Evolutionary conservation across 2,113 vertebrate species (phyloP).

Genomic region (Chaenogobius annularis): DNA sequence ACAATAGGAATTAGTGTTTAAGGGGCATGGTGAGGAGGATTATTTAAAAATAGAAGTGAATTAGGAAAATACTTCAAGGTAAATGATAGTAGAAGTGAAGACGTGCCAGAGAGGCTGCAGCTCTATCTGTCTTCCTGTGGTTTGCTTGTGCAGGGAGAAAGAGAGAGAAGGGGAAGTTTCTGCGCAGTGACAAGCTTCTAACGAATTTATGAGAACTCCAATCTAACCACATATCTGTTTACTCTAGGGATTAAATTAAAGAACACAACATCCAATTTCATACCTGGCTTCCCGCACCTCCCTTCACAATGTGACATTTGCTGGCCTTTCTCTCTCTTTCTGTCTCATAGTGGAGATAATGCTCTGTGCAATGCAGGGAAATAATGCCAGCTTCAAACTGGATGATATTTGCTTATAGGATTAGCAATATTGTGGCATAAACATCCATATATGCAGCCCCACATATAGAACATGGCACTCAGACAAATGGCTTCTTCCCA

Average conservation of each 20-base stretch:
- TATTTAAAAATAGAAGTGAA: constrained; percentile 49
- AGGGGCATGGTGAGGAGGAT: constrained; percentile 43
- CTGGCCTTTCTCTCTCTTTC: constrained; percentile 38
- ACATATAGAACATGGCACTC: constrained; percentile 14
- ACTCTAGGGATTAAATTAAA: constrained; percentile 74
- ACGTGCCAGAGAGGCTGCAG: constrained; percentile 18
- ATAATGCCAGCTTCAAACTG: constrained; percentile 24
- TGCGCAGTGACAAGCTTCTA: constrained; percentile 44
- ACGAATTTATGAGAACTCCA: constrained; percentile 34
- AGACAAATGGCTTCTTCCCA: constrained; percentile 22
- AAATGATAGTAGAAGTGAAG: constrained; percentile 45
- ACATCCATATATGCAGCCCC: constrained; percentile 10
- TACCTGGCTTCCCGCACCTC: constrained; percentile 66
- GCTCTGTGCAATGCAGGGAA: constrained; percentile 16
- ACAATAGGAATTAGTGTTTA: not conserved
- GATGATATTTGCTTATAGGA: constrained; percentile 46
- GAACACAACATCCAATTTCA: constrained; percentile 78
- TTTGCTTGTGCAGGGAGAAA: constrained; percentile 3
- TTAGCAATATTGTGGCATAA: constrained; percentile 38
- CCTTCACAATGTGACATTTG: constrained; percentile 61
- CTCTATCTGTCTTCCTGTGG: not conserved
- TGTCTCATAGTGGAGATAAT: constrained; percentile 23
- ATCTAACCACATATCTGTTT: constrained; percentile 62
- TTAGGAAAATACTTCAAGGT: constrained; percentile 23
- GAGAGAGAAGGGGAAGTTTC: constrained; percentile 26